Conservation (phyloP, 1,140 invertebrate species). For the Campoletis sonorensis region DNA sequence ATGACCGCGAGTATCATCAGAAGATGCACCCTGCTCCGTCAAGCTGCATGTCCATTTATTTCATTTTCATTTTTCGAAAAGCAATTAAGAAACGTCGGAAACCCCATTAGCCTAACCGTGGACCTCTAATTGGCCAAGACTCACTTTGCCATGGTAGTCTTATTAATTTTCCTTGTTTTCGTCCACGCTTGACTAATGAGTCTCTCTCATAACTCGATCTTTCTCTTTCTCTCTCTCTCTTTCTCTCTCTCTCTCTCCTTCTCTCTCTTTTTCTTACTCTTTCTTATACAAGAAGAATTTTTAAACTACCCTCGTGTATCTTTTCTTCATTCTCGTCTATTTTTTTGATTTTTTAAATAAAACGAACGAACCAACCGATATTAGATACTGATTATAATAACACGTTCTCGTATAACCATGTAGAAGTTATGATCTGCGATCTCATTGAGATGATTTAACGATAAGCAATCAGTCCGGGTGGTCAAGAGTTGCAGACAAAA, state of each 20-base stretch:
- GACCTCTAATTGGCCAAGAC: constrained; percentile 54
- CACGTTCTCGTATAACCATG: constrained; percentile 25
- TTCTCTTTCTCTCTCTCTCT: no score
- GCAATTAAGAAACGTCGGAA: constrained; percentile 56
- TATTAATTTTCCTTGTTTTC: constrained; percentile 59
- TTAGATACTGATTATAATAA: constrained; percentile 23
- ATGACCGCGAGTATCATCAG: constrained; percentile 36
- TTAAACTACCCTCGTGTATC: no score
- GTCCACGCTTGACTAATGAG: constrained; percentile 60
- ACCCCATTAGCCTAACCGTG: constrained; percentile 53
- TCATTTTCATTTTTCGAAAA: constrained; percentile 44
- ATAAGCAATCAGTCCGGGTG: constrained; percentile 14
- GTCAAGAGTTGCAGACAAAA: background rate
- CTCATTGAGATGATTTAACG: constrained; percentile 35
- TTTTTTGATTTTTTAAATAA: no score
- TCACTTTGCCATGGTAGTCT: constrained; percentile 43
- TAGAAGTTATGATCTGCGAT: constrained; percentile 43
- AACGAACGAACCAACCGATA: background rate
- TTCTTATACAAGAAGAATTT: no score
- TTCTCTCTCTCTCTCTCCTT: background rate
- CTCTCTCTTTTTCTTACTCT: background rate
- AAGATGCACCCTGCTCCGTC: constrained; percentile 41
- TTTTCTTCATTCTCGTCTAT: background rate
- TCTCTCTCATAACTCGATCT: constrained; percentile 35
- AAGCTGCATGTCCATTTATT: constrained; percentile 1